Evolutionary conservation across 2,113 vertebrate genomes (phyloP).

Genomic region (Trematomus loennbergii): DNA sequence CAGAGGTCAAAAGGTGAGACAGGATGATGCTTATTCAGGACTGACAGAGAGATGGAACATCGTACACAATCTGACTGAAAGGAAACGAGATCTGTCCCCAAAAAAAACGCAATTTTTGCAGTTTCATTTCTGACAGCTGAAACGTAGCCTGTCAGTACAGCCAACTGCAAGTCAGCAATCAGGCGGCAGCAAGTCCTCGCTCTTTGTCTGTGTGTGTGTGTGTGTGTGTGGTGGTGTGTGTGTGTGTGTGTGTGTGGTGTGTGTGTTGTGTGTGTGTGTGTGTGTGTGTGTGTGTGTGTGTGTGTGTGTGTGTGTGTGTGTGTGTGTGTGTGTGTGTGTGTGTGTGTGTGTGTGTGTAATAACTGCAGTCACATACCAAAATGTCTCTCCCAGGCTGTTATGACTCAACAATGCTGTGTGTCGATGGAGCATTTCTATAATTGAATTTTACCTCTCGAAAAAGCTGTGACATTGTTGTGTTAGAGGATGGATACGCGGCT

Average conservation of each 20-base stretch:
- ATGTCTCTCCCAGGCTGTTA: slow-evolving; percentile 31
- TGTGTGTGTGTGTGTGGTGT: no score
- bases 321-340: slow-evolving; percentile 1
- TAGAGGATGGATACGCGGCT: slow-evolving; percentile 39
- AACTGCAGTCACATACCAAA: slow-evolving; percentile 42
- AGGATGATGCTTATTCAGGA: neutral
- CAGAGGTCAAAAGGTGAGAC: neutral
- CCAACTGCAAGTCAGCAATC: slow-evolving; percentile 72
- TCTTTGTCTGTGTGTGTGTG: slow-evolving; percentile 9
- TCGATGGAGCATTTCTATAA: slow-evolving; percentile 34
- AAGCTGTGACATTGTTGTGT: slow-evolving; percentile 57
- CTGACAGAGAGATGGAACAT: neutral
- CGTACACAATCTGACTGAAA: slow-evolving; percentile 13
- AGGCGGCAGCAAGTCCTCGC: slow-evolving; percentile 20
- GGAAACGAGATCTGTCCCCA: slow-evolving; percentile 48
- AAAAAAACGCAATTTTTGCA: slow-evolving; percentile 59
- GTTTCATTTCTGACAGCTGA: slow-evolving; percentile 64
- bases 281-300: no score
- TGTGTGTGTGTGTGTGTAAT: neutral
- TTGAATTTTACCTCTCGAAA: slow-evolving; percentile 62
- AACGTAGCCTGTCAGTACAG: slow-evolving; percentile 67
- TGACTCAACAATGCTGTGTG: slow-evolving; percentile 37
- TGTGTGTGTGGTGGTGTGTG: neutral
- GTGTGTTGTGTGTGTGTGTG: no score
- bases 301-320: no score